Conservation (phyloP, 2,888 invertebrate species). For the Colletes collaris region DNA sequence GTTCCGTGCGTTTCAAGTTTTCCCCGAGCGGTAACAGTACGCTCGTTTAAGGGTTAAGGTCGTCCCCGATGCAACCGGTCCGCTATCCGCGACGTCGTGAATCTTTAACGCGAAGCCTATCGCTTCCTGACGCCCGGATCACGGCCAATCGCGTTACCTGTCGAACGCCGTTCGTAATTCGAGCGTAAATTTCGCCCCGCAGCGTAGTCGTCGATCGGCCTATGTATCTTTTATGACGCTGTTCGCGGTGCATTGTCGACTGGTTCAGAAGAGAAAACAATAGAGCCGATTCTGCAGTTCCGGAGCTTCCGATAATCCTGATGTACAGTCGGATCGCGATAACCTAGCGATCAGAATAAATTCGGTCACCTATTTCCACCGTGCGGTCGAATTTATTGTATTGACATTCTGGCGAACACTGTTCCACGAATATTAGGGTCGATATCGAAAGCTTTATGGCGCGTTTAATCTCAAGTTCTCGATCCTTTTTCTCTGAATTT, state of each 20-base stretch:
- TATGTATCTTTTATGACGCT: background rate
- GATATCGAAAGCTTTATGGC: no score
- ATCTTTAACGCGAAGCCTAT: conserved; percentile 32
- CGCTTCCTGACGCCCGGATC: conserved; percentile 49
- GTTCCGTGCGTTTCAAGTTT: conserved; percentile 68
- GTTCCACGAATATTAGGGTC: no score
- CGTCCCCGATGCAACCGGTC: conserved; percentile 56
- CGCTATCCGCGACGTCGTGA: conserved; percentile 50
- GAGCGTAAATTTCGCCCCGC: background rate
- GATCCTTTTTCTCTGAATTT: no score
- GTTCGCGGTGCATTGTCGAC: conserved; percentile 9
- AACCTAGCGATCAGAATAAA: conserved; percentile 5
- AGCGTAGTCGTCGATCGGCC: conserved; percentile 16
- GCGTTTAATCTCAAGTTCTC: no score
- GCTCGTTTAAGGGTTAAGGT: conserved; percentile 71
- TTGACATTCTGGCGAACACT: background rate
- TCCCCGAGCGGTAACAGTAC: conserved; percentile 66
- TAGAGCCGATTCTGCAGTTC: conserved; percentile 11
- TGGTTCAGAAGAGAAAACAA: conserved; percentile 21
- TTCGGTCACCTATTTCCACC: conserved; percentile 7
- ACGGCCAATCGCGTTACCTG: conserved; percentile 15
- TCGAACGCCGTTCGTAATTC: conserved; percentile 5
- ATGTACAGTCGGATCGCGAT: conserved; percentile 19
- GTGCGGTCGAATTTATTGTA: conserved; percentile 9
- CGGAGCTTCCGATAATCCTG: conserved; percentile 14